Evolutionary conservation across 1,140 invertebrate species (phyloP).

Genomic region (Aplysia californica): DNA sequence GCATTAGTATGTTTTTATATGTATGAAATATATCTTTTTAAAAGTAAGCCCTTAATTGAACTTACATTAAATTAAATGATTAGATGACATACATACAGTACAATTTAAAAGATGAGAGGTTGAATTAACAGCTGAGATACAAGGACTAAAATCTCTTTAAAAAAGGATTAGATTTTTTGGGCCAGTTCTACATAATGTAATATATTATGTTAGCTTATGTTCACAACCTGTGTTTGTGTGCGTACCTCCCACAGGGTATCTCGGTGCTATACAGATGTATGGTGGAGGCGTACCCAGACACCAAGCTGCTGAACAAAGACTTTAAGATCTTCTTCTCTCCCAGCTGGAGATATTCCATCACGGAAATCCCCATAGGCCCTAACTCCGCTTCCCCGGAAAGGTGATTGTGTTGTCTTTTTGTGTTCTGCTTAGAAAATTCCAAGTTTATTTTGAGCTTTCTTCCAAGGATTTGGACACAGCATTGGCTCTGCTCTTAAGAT

Average conservation of each 20-base stretch:
- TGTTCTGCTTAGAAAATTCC: background rate
- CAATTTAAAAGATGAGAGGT: too few species aligned
- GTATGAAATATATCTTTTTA: too few species aligned
- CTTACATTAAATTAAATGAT: too few species aligned
- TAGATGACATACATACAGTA: too few species aligned
- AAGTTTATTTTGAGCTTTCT: background rate
- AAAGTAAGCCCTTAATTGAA: too few species aligned
- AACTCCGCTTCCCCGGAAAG: conserved; percentile 60
- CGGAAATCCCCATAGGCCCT: conserved; percentile 59
- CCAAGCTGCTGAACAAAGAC: conserved; percentile 50
- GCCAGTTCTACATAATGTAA: too few species aligned
- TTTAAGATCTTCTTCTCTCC: conserved; percentile 65
- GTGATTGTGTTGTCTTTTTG: background rate
- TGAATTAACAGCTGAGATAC: too few species aligned
- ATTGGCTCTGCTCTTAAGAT: background rate
- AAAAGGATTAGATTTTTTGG: too few species aligned
- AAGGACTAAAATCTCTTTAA: too few species aligned
- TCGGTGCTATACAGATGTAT: conserved; percentile 51
- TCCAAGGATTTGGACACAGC: background rate
- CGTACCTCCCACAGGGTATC: conserved; percentile 46
- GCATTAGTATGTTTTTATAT: too few species aligned
- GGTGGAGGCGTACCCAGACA: conserved; percentile 44
- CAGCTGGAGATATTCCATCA: conserved; percentile 46
- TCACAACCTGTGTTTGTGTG: too few species aligned
- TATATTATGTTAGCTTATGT: too few species aligned